Evolutionary conservation across 92 coral and sea anemone species (phyloP), one percentile per base, ranked within the genome.

Genomic region (Bergia puertoricense): DNA sequence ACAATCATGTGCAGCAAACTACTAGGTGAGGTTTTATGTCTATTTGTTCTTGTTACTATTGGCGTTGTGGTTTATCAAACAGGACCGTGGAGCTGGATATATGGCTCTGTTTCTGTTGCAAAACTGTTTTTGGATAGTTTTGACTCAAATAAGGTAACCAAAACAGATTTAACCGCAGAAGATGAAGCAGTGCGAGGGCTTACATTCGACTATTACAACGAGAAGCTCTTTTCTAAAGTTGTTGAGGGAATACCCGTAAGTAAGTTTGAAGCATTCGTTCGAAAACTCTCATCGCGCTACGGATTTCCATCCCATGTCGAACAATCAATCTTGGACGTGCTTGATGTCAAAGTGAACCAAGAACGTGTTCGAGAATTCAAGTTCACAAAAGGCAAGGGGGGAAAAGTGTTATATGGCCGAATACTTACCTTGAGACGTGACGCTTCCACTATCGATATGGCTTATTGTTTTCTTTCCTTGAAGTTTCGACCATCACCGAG

Each of bases 311-410:
- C 66, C 42, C 3, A 14, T 20, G 74, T 89, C 1, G 37, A 81
- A 43, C 74, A 76, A 7, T 89, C 91, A 10, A 45, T 89, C 15
- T 51, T 89, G 10, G 88, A 84, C 56, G 91, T 79, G 15, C 46
- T 75, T 10, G 48, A 84, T 74, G 79, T 42, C 7, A 46, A 18
- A 2, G 71, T 82, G 74, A 89, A 89, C 78, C 48, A 76, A 46
- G 85, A 84, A 67, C 62, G 1, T 8, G 7, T 59, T 44, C 73
- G 73, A 42, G 77, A 89, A 15, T 82, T 89, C 86, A 66, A 68
- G 11, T 89, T 89, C 41, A 84, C 76, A 45, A 69, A 56, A 37
- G 88, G 88, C 8, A 46, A 48, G 23, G 9, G 6, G 22, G 91
- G 88, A 1, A 22, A 6, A 8, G 65, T 89, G 46, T 62, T 76